These are phyloP conservation scores for Panulirus ornatus DNA, from an alignment of 1,140 invertebrate genomes.

Conservation along the genomic window DNA sequence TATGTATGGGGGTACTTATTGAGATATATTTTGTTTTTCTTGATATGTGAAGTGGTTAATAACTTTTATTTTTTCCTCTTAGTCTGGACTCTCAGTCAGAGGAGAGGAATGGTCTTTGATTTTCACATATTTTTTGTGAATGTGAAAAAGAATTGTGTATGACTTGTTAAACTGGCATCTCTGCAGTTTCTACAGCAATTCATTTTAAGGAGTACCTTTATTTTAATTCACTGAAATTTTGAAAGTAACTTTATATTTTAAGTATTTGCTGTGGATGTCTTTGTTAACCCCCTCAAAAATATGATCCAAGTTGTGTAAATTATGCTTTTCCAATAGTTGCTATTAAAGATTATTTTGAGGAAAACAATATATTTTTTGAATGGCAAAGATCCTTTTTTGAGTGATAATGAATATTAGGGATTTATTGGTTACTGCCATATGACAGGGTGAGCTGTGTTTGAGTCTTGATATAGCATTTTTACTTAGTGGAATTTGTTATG, in stretches of 20 bases:
- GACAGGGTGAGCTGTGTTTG: neutral
- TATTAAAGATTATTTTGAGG: slow-evolving; percentile 68
- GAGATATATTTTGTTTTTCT: neutral
- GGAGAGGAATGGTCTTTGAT: neutral
- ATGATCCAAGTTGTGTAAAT: slow-evolving; percentile 51
- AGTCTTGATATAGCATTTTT: slow-evolving; percentile 1
- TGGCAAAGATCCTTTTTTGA: slow-evolving; percentile 42
- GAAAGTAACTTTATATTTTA: too few relatives aligned
- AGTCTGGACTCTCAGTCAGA: neutral
- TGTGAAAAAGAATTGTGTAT: too few relatives aligned
- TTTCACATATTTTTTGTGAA: too few relatives aligned
- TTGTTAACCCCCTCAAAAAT: slow-evolving; percentile 50
- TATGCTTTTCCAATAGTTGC: slow-evolving; percentile 65
- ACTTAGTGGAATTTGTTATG: neutral
- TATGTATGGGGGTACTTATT: neutral
- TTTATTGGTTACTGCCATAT: neutral
- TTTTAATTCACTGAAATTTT: too few relatives aligned
- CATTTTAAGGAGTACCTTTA: too few relatives aligned
- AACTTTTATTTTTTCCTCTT: neutral
- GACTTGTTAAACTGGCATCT: too few relatives aligned
- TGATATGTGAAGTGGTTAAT: neutral
- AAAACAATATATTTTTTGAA: slow-evolving; percentile 60
- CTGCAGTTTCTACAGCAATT: too few relatives aligned
- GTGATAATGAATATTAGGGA: slow-evolving; percentile 11
- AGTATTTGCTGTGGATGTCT: slow-evolving; percentile 17